Conservation (phyloP, 2,797 vertebrate species). For the Poliocrania exsul region DNA sequence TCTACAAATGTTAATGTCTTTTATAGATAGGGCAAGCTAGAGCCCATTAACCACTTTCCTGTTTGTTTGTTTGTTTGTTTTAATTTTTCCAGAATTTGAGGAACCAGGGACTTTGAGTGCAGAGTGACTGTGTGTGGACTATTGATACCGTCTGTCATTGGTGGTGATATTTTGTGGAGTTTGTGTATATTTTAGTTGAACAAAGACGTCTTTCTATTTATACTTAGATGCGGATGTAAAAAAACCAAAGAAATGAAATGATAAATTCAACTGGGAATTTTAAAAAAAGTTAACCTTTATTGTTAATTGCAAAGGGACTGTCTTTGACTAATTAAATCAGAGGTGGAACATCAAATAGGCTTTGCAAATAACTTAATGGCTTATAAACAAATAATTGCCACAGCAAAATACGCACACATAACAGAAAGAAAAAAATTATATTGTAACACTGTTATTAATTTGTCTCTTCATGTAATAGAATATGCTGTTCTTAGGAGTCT, state of each 20-base stretch:
- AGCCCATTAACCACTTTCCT: background rate
- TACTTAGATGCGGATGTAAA: background rate
- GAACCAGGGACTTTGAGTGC: background rate
- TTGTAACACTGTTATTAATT: slow-evolving; percentile 26
- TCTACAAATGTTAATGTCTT: background rate
- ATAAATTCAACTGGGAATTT: slow-evolving; percentile 34
- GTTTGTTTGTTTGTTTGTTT: background rate
- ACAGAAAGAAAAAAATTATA: slow-evolving; percentile 11
- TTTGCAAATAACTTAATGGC: slow-evolving; percentile 20
- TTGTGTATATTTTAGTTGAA: background rate
- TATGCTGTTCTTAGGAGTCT: background rate
- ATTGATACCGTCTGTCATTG: background rate
- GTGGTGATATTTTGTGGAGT: background rate
- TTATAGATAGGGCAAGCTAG: background rate
- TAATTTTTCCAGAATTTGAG: background rate
- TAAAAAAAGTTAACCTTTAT: slow-evolving; percentile 41
- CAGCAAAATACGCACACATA: background rate
- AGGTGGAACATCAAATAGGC: background rate
- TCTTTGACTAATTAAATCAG: slow-evolving; percentile 41
- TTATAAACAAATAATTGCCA: slow-evolving; percentile 38
- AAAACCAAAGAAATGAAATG: background rate
- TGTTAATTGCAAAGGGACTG: slow-evolving; percentile 12
- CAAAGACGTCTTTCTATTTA: background rate
- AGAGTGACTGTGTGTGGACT: background rate
- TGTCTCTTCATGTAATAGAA: slow-evolving; percentile 1